Evolutionary conservation across 2,797 vertebrate species (phyloP), one percentile per base, ranked within the genome.

Genomic region (Menidia menidia): DNA sequence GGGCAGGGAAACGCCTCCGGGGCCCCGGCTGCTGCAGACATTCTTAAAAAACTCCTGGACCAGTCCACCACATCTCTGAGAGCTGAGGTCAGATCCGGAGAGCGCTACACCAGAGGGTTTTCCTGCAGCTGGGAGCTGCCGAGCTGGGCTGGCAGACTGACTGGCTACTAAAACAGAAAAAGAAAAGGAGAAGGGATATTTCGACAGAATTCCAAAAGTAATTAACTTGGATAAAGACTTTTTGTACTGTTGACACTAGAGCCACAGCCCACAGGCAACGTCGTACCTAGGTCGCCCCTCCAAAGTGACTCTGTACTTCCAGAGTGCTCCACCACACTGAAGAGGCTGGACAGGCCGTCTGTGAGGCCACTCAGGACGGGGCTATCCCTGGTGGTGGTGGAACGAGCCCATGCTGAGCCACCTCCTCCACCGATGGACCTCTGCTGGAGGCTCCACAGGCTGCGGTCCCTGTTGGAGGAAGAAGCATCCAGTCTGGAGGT

Each of bases 351-450:
- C 47, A 99, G 93, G 30, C 98, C 98, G 0, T 99, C 97, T 0
- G 97, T 98, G 89, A 98, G 95, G 69, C 97, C 97, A 64, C 92
- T 97, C 71, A 99, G 93, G 52, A 99, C 98, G 0, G 98, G 98
- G 86, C 97, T 99, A 90, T 99, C 98, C 0, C 98, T 93, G 0
- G 98, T 99, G 54, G 98, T 99, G 83, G 98, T 99, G 82, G 98
- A 99, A 32, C 98, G 96, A 11, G 98, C 98, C 98, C 98, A 99
- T 44, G 98, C 98, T 0, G 98, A 99, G 69, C 97, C 97, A 0
- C 95, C 97, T 61, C 96, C 92, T 92, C 96, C 88, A 89, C 90
- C 35, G 0, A 90, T 19, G 61, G 80, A 64, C 77, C 96, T 93
- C 85, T 97, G 96, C 77, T 97, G 95, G 62, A 99, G 94, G 88